These are phyloP conservation scores for Tadarida brasiliensis DNA, from an alignment of 2,797 vertebrate genomes.

Conservation along the genomic window DNA sequence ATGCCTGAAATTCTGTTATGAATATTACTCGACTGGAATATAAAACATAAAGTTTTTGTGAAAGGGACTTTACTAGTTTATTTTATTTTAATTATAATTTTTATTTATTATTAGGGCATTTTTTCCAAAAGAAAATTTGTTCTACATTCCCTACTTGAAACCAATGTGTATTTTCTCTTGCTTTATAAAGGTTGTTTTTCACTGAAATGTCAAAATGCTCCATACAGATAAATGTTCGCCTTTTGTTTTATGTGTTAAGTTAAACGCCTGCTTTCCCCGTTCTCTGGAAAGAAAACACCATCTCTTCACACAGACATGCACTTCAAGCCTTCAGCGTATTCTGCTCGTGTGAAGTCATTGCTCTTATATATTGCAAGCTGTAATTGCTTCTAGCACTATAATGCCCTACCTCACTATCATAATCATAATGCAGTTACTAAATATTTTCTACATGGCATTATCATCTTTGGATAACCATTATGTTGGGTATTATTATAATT, in stretches of 20 bases:
- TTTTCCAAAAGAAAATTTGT: background rate
- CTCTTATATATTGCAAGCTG: conserved; percentile 64
- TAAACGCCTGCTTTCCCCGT: background rate
- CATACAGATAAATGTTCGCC: background rate
- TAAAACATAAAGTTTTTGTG: background rate
- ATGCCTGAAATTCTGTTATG: background rate
- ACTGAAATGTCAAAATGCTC: background rate
- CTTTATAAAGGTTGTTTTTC: background rate
- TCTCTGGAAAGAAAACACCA: background rate
- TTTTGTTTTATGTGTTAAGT: background rate
- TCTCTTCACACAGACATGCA: background rate
- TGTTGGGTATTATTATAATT: conserved; percentile 57
- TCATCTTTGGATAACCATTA: conserved; percentile 72
- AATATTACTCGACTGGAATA: background rate
- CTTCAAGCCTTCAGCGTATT: conserved; percentile 31
- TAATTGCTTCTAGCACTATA: conserved; percentile 79
- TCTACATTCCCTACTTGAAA: background rate
- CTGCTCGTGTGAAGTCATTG: conserved; percentile 59
- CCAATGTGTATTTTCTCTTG: background rate
- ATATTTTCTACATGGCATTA: conserved; percentile 79
- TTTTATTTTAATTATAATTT: background rate
- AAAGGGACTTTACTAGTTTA: background rate
- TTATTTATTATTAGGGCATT: background rate
- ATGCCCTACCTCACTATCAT: conserved; percentile 67
- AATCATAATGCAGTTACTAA: conserved; percentile 78